Percentiles rank a stretch among this genome's conserved stretches.
Evolutionary conservation across 1,140 invertebrate species (phyloP).

Genomic region (Drosophila nigrodunni): DNA sequence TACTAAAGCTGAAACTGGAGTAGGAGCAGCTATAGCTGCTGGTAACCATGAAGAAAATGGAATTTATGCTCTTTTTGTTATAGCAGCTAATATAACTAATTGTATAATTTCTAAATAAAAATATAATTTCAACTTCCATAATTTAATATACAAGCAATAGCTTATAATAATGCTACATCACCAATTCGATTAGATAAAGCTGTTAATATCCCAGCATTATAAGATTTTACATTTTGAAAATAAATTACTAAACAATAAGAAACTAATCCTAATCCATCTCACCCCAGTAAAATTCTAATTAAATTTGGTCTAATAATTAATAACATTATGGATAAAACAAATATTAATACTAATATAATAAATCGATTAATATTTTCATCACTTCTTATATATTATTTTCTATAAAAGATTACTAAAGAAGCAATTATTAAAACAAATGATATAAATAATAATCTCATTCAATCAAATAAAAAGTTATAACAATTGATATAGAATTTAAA

Average conservation of each 20-base stretch:
- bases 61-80: slow-evolving; percentile 91
- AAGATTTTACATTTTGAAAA: slow-evolving; percentile 87
- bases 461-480: slow-evolving; percentile 87
- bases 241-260: slow-evolving; percentile 89
- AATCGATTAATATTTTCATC: slow-evolving; percentile 85
- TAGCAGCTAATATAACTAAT: slow-evolving; percentile 86
- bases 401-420: slow-evolving; percentile 87
- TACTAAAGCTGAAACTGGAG: slow-evolving; percentile 89
- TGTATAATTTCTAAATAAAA: slow-evolving; percentile 85
- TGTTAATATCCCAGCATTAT: slow-evolving; percentile 88
- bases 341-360: slow-evolving; percentile 87
- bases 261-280: slow-evolving; percentile 88
- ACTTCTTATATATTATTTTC: slow-evolving; percentile 86
- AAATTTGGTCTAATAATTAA: slow-evolving; percentile 89
- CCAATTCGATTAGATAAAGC: slow-evolving; percentile 88
- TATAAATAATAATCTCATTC: slow-evolving; percentile 87
- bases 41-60: slow-evolving; percentile 89
- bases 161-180: slow-evolving; percentile 86
- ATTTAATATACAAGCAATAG: slow-evolving; percentile 86
- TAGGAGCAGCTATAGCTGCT: slow-evolving; percentile 89
- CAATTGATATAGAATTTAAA: slow-evolving; percentile 85
- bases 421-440: slow-evolving; percentile 87
- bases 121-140: slow-evolving; percentile 85
- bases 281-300: slow-evolving; percentile 89
- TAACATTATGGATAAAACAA: slow-evolving; percentile 89